Base-by-base conservation (phyloP, 2,113 vertebrate genomes). In the Halichoeres trimaculatus region DNA sequence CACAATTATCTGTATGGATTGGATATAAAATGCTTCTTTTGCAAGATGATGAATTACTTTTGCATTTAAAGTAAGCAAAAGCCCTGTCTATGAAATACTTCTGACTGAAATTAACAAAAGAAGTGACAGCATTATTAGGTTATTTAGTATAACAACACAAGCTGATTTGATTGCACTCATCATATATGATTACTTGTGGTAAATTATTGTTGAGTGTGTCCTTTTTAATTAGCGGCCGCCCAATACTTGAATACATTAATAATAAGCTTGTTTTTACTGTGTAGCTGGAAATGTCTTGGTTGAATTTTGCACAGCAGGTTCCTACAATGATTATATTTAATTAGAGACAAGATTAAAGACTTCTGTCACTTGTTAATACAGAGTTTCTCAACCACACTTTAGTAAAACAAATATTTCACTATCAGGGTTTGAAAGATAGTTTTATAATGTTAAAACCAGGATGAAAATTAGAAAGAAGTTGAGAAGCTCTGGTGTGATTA, bases 311-410 rank as follows among this genome's bases (percentile, higher is more conserved):
- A 40, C 38, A 40, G 9, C 38, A 43, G 12, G 41, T 43, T 23
- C 2, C 1, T 13, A 14, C 16, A 43, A 1, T 52, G 58, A 78
- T 78, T 61, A 12, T 10, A 64, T 55, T 19, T 2, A 3, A 50
- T 74, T 30, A 24, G 50, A 40, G 26, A 38, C 2, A n/a, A 3
- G 11, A 41, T n/a, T 4, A 2, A 26, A 63, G 17, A 35, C 1
- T 14, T n/a, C 0, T 36, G 9, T 10, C 16, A 13, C 4, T 68
- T 8, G 24, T 2, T 22, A 12, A 23, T 16, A 34, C 24, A 52
- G 55, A 63, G 24, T 76, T 81, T 72, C 73, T 72, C 51, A 72
- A 66, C 36, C 48, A 5, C 20, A 13, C 19, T 30, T 20, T 9
- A 9, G 26, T 61, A 1, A 12, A 5, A 34, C 2, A 24, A 10